phyloP scores from a whole-genome alignment of 2,797 vertebrate genomes.

The Lepilemur ruficaudatus region DNA sequence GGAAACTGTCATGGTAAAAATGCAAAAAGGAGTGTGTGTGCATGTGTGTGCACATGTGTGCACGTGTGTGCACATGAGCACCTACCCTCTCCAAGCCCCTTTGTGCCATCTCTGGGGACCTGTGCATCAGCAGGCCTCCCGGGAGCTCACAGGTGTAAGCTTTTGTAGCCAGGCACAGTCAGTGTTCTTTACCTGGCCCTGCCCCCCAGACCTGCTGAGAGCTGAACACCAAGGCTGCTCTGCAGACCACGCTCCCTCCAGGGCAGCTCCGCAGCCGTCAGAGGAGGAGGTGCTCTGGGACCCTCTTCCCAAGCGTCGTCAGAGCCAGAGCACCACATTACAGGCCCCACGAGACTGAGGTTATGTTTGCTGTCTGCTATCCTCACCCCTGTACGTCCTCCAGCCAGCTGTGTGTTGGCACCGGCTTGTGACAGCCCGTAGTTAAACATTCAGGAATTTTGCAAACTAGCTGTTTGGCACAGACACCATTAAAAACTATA shows the following conservation, averaged over 20 bases:
- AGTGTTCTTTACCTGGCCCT: not conserved
- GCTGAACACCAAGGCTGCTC: not conserved
- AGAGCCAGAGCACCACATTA: too few species aligned
- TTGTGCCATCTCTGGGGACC: not conserved
- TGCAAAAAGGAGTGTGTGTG: not conserved
- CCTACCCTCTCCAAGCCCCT: not conserved
- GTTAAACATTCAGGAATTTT: not conserved
- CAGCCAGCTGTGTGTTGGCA: too few species aligned
- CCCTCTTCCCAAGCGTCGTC: too few species aligned
- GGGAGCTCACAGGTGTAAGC: not conserved
- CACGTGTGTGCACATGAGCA: fast-evolving
- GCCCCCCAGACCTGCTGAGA: too few species aligned
- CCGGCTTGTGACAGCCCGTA: fast-evolving
- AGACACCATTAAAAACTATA: not conserved
- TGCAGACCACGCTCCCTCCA: not conserved
- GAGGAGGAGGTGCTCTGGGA: too few species aligned
- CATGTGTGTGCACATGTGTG: fast-evolving
- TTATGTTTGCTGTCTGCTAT: not conserved
- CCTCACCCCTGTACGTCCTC: fast-evolving
- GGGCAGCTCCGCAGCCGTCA: not conserved
- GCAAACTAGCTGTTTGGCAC: not conserved
- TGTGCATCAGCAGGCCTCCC: not conserved
- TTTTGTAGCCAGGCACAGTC: not conserved
- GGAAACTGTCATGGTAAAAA: not conserved
- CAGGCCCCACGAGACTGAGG: not conserved